phyloP scores from a whole-genome alignment of 2,797 vertebrate genomes.

The Linurgus olivaceus region DNA sequence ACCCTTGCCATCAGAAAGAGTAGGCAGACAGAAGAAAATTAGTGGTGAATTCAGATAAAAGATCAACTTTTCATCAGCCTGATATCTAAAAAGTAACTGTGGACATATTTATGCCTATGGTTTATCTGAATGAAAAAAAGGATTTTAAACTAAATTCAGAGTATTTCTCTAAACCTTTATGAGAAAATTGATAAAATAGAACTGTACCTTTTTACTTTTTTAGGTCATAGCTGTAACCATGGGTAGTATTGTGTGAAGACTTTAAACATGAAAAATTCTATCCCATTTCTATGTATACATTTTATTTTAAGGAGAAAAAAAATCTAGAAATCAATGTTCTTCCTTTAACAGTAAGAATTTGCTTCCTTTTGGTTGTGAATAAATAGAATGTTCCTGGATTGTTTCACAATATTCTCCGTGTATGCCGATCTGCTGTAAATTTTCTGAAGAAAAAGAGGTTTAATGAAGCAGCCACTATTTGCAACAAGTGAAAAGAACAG shows the following conservation, averaged over 20 bases:
- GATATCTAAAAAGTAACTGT: background rate
- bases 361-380: background rate
- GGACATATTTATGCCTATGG: background rate
- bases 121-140: background rate
- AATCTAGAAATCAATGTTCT: background rate
- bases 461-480: background rate
- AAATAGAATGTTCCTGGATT: background rate
- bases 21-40: background rate
- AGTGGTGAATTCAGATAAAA: background rate
- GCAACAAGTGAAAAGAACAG: background rate
- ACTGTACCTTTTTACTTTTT: background rate
- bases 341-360: background rate
- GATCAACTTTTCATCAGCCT: background rate
- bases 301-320: background rate
- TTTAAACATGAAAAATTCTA: background rate
- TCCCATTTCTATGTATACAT: background rate
- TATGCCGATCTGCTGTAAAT: background rate
- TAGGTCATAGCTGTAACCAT: background rate
- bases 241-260: background rate
- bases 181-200: background rate
- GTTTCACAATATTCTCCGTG: background rate
- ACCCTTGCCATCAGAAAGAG: background rate
- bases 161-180: background rate
- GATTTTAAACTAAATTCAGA: background rate
- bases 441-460: background rate